These are phyloP conservation scores for Bombus affinis DNA, from an alignment of 1,140 invertebrate species.

Conservation along the genomic window DNA sequence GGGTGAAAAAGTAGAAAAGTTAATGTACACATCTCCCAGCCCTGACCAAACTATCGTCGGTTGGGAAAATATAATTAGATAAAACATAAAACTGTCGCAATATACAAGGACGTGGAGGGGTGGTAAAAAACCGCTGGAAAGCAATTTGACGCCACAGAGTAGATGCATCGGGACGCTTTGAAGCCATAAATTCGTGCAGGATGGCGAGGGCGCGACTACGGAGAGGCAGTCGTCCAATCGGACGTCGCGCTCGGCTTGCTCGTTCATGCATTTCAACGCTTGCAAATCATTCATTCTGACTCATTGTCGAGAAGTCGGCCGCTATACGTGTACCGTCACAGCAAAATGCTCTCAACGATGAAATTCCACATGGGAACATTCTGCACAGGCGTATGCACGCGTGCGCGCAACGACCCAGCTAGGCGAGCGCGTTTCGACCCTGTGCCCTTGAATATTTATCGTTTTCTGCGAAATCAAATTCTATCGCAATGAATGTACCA, in stretches of 20 bases:
- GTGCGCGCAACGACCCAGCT: neutral
- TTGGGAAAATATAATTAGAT: conserved; percentile 56
- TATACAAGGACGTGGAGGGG: conserved; percentile 25
- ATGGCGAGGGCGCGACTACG: conserved; percentile 53
- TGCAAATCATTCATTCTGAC: conserved; percentile 74
- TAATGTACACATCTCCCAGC: neutral
- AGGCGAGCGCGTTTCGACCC: conserved; percentile 6
- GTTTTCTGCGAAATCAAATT: conserved; percentile 64
- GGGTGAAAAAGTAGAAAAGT: too few relatives aligned
- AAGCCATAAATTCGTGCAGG: conserved; percentile 67
- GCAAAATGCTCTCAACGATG: conserved; percentile 49
- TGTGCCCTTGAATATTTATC: conserved; percentile 68
- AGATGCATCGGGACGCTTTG: conserved; percentile 64
- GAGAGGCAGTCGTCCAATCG: conserved; percentile 63
- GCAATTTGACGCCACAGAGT: conserved; percentile 65
- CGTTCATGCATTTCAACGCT: conserved; percentile 73
- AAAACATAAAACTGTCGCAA: conserved; percentile 55
- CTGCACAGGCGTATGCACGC: conserved; percentile 1
- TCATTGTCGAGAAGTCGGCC: conserved; percentile 66
- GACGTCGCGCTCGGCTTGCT: conserved; percentile 68
- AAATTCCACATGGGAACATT: conserved; percentile 59
- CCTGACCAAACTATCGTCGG: conserved; percentile 19
- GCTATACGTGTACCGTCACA: conserved; percentile 60
- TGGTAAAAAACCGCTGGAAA: conserved; percentile 67
- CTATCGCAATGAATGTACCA: conserved; percentile 55